Percentiles rank a stretch among this genome's conserved stretches.
Conservation (phyloP, 53 echinoderm and acorn worm species). For the Holothuria leucospilota region DNA sequence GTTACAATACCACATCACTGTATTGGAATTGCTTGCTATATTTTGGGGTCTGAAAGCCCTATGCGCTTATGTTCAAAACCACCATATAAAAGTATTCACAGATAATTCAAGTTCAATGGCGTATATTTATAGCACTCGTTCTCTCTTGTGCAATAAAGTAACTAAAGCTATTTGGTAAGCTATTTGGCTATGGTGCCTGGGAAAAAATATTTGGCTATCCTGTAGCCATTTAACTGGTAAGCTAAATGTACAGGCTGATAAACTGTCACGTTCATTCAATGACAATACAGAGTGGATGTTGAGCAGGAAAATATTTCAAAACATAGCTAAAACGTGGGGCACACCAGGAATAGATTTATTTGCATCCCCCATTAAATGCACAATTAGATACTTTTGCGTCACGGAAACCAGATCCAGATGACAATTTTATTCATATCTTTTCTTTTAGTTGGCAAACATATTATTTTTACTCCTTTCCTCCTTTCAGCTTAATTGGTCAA, state of each 20-base stretch:
- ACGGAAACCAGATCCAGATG: constrained; percentile 12
- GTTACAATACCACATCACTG: not conserved
- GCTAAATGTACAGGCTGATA: not conserved
- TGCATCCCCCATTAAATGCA: too few relatives aligned
- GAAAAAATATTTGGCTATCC: too few relatives aligned
- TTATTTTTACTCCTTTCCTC: not conserved
- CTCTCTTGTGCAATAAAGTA: constrained; percentile 5
- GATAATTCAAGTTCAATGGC: not conserved
- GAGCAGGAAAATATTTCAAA: too few relatives aligned
- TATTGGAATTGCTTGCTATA: constrained; percentile 11
- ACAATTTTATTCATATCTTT: not conserved
- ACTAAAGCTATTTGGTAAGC: too few relatives aligned
- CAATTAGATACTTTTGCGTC: too few relatives aligned
- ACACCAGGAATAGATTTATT: too few relatives aligned
- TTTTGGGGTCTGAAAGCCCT: constrained; percentile 6
- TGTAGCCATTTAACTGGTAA: too few relatives aligned
- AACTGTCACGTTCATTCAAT: not conserved
- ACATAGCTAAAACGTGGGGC: too few relatives aligned
- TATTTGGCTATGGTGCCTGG: too few relatives aligned
- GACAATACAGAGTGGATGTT: too few relatives aligned
- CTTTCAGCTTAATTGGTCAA: not conserved
- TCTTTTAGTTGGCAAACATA: too few relatives aligned
- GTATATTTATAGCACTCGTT: constrained; percentile 2
- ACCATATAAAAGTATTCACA: not conserved
- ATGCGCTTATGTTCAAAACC: not conserved